Evolutionary conservation across 53 echinoderm and acorn worm genomes (phyloP).

Genomic region (Crossaster papposus): DNA sequence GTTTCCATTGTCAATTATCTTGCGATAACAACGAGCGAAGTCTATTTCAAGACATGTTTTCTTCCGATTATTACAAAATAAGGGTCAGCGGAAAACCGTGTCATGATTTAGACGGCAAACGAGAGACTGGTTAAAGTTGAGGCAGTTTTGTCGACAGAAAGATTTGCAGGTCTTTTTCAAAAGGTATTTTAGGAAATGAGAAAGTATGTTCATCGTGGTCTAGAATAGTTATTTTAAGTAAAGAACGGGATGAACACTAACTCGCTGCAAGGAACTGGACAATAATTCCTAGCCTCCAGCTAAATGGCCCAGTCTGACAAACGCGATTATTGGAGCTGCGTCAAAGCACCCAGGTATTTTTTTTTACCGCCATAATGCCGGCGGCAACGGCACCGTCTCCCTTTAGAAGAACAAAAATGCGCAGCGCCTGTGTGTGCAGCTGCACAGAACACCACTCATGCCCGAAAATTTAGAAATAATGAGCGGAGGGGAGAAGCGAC

Average conservation of each 20-base stretch:
- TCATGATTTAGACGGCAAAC: too few relatives aligned
- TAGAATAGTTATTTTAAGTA: neutral
- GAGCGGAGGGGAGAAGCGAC: neutral
- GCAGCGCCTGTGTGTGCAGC: neutral
- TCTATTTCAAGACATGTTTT: neutral
- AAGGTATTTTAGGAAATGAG: neutral
- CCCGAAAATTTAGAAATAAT: constrained; percentile 31
- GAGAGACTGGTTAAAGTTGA: neutral
- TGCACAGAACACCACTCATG: constrained; percentile 4
- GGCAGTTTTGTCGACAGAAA: neutral
- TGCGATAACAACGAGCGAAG: neutral
- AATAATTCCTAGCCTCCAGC: constrained; percentile 25
- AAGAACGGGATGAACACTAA: neutral
- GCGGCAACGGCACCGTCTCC: neutral
- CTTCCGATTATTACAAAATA: neutral
- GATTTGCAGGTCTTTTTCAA: neutral
- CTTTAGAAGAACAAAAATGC: constrained; percentile 1
- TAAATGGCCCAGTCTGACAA: constrained; percentile 31
- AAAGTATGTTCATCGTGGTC: neutral
- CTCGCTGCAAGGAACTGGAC: neutral
- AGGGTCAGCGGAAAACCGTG: neutral
- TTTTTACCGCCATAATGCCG: neutral
- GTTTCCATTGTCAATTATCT: neutral
- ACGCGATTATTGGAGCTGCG: constrained; percentile 47
- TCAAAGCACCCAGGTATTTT: constrained; percentile 20